Base-by-base conservation (phyloP, 2,797 vertebrate genomes). In the Rallus crepitans region DNA sequence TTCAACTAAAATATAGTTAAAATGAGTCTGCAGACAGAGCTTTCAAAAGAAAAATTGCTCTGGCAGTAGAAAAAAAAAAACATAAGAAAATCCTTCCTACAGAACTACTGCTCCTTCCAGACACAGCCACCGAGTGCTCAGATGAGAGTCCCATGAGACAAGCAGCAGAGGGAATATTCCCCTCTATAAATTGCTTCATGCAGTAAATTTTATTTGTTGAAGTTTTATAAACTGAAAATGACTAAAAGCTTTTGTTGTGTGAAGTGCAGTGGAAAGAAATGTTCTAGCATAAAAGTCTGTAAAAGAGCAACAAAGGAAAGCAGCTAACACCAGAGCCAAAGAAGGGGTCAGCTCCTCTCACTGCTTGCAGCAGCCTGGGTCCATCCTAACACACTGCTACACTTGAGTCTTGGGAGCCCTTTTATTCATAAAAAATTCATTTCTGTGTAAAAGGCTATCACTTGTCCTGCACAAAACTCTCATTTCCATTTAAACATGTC, bases 1-100 rank as follows among this genome's bases (percentile, higher is more conserved):
- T 78, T 94, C 45, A 81, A 64, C 24, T 75, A 42, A 93, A 88
- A 78, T 39, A 57, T 18, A 65, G 12, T 60, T 53, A 80, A 89
- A 89, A 91, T 64, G 39, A 91, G 53, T 59, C 69, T 7, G 5
- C 31, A 94, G 61, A 63, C 33, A 75, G 61, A 78, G 35, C 7
- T 83, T 75, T 88, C 64, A 78, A 69, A 90, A 47, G 40, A 90
- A 91, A 93, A 91, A 92, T 15, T 40, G 86, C 19, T 33, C 61
- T 42, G 35, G 4, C 27, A 31, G 16, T n/a, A 63, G 25, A 27
- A 86, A 91, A 56, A 25, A 45, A 48, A 10, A 1, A 45, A 21
- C 47, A 6, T 52, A 27, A 52, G 11, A 39, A 69, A 56, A 59
- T 76, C 45, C 68, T 81, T 93, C 40, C 53, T 86, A 30, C 6